Evolutionary conservation across 2,113 vertebrate species (phyloP), one percentile per base, ranked within the genome.

Genomic region (Myrmecophaga tridactyla): DNA sequence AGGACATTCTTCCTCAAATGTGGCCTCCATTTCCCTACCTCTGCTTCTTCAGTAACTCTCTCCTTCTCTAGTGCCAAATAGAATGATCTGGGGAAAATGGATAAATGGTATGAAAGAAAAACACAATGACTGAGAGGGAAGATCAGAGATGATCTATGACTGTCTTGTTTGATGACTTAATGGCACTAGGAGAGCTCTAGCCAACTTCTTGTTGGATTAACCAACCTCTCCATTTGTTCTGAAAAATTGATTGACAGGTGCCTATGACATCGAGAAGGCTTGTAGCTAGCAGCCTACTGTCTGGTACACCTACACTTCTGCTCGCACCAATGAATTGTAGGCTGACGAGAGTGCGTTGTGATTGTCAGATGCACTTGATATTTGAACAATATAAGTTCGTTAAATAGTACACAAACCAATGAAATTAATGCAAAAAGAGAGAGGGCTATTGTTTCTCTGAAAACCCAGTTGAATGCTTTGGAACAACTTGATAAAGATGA

Each of bases 361-460:
- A 43, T 80, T 69, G 90, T 78, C 31, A 90, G 48, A 27, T 43
- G 23, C 1, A 34, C 25, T 3, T 56, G 48, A 11, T 83, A 36
- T 72, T 76, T 60, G n/a, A 89, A 63, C 39, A 58, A 84, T 3
- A 1, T 36, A n/a, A 27, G 25, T 86, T 94, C 56, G 77, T 48
- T 29, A 53, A 95, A 41, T 85, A 46, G 29, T n/a, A 82, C 12
- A 41, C 4, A 20, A 9, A 43, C 34, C 53, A 29, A 65, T 41
- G 72, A 86, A 84, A 39, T 60, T 15, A 80, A 77, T 27, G 81
- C n/a, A 65, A 70, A 90, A 63, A 75, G 81, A 75, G n/a, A 93
- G 20, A 80, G 8, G 7, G 34, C 60, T 51, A 62, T 23, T 46
- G 67, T 51, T 94, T 43, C 39, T 85, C 23, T 43, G 75, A 92